A percentile compares a stretch with the other conserved stretches of the same genome.
Conservation (phyloP, 2,797 vertebrate species). For the Australoheros facetus region DNA sequence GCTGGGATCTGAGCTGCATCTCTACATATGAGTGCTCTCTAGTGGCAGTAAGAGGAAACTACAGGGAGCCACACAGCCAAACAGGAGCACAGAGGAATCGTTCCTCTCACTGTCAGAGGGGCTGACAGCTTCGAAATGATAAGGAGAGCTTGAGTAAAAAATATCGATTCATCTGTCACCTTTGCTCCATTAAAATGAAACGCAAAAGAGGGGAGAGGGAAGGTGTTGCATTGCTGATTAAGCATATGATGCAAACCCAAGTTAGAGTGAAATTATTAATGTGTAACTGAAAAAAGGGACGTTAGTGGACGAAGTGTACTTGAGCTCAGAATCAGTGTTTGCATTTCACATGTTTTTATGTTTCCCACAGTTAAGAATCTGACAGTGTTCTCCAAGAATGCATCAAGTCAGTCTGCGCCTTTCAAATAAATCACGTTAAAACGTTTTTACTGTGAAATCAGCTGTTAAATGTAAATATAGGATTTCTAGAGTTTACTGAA, state of each 20-base stretch:
- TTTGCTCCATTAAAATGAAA: conserved; percentile 35
- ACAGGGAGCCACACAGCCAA: background rate
- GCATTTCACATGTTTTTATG: background rate
- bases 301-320: background rate
- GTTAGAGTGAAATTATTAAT: background rate
- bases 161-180: conserved; percentile 57
- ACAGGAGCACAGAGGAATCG: background rate
- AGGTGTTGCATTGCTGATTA: conserved; percentile 23
- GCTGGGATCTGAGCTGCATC: background rate
- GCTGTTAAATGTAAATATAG: background rate
- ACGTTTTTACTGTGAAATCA: background rate
- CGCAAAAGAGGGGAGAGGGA: background rate
- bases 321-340: background rate
- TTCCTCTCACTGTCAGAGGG: conserved; percentile 33
- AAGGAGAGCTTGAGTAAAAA: conserved; percentile 31
- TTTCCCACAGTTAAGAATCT: background rate
- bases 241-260: conserved; percentile 20
- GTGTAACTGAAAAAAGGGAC: background rate
- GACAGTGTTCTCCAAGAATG: background rate
- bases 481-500: background rate
- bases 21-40: conserved; percentile 68
- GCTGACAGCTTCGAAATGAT: conserved; percentile 49
- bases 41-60: conserved; percentile 54
- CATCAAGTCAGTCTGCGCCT: background rate
- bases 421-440: background rate